Conservation (phyloP, 2,797 vertebrate species). For the Microchirus variegatus region DNA sequence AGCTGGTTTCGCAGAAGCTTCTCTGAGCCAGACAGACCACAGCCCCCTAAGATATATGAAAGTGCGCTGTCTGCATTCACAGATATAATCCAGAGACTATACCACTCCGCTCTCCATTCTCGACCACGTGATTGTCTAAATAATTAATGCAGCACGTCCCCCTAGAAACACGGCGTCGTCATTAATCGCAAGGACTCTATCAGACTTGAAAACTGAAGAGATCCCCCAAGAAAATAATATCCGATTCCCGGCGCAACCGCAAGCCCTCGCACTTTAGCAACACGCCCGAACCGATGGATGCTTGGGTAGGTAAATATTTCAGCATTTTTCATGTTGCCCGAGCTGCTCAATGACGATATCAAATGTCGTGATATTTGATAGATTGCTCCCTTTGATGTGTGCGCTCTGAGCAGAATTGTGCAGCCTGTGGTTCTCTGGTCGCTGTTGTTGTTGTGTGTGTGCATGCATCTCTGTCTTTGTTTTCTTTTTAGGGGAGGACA, state of each 20-base stretch:
- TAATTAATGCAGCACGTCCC: conserved; percentile 99
- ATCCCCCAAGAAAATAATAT: conserved; percentile 99
- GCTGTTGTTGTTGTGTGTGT: conserved; percentile 37
- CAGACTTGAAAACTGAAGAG: conserved; percentile 99
- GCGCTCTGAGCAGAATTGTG: conserved; percentile 79
- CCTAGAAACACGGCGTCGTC: conserved; percentile 99
- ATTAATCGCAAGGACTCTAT: conserved; percentile 99
- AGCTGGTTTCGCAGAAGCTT: conserved; percentile 82
- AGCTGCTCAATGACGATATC: conserved; percentile 91
- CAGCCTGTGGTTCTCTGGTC: conserved; percentile 30
- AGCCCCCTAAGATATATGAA: conserved; percentile 84
- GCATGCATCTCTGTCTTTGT: conserved; percentile 28
- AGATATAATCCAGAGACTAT: conserved; percentile 92
- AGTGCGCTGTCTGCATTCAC: conserved; percentile 83
- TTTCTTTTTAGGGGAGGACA: not conserved
- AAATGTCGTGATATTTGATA: conserved; percentile 88
- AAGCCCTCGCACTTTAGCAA: conserved; percentile 83
- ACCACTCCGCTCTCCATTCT: conserved; percentile 86
- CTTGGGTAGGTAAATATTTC: conserved; percentile 96
- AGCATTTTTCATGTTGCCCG: conserved; percentile 85
- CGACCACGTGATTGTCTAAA: conserved; percentile 99
- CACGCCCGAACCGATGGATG: conserved; percentile 89
- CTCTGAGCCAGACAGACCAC: conserved; percentile 70
- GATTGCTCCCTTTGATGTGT: conserved; percentile 91
- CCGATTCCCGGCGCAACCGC: conserved; percentile 87